Base-by-base conservation (phyloP, 2,113 vertebrate species). In the Amphilophus citrinellus region DNA sequence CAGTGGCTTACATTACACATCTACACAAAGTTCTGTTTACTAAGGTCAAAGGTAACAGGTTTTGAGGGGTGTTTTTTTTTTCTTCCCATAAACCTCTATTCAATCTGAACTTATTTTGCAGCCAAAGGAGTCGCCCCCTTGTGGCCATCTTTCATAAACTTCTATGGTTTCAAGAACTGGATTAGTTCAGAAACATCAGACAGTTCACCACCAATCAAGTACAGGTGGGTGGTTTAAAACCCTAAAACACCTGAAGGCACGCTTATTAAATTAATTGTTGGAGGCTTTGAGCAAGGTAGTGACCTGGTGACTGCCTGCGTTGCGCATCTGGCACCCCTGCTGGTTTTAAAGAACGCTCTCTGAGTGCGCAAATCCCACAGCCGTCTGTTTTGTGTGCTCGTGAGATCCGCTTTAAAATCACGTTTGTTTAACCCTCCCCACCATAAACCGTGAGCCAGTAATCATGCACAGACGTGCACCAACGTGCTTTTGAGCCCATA, bases 401-500 rank as follows among this genome's bases (percentile, higher is more conserved):
- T 71, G 66, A 53, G 44, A 53, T 20, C 66, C 66, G 30, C 66
- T 50, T 71, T 50, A 71, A 71, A 71, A 71, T 53, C 44, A 71
- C 44, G 44, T 53, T 71, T 32, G 11, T 80, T 50, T 18, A 65
- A 56, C 68, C 62, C 56, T 58, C 61, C 56, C 53, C 9, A 1
- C 4, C 2, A 3, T 2, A 9, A 47, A n/a, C 13, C 79, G 57
- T 47, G 68, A 87, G 76, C 35, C 32, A 15, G 39, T 82, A 77
- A 83, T 58, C 84, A 61, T 62, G 84, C 84, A 50, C 77, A 76
- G 77, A 86, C 93, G 84, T 93, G 94, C 89, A 65, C 84, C 62
- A 63, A 82, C 94, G 90, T 89, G 95, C 86, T 87, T 80, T 85
- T 80, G 42, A 84, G 76, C 84, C 60, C 65, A 79, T 89, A 84